phyloP scores from a whole-genome alignment of 2,797 vertebrate species.

The Scolopax bukidnonensis region DNA sequence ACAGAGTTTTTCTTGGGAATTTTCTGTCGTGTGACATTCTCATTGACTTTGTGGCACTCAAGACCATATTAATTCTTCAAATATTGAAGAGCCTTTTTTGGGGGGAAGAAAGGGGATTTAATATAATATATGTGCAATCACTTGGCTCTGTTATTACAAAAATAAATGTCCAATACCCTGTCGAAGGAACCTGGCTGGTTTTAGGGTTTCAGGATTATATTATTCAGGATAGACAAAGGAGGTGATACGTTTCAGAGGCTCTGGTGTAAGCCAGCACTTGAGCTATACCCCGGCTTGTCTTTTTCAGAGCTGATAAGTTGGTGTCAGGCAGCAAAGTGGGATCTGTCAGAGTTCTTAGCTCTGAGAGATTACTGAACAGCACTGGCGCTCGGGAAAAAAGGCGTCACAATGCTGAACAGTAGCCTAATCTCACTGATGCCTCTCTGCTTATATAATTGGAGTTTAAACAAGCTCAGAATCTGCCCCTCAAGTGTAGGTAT shows the following conservation, averaged over 20 bases:
- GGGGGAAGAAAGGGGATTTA: fast-evolving
- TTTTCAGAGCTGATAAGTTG: background rate
- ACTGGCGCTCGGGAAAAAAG: background rate
- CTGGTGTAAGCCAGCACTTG: background rate
- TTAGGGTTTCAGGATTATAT: background rate
- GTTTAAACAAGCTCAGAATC: background rate
- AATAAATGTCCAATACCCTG: background rate
- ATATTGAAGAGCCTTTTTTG: background rate
- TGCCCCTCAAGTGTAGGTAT: background rate
- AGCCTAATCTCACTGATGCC: background rate
- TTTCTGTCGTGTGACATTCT: background rate
- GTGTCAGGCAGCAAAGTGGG: background rate
- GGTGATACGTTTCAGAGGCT: background rate
- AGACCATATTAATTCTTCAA: background rate
- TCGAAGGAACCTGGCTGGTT: background rate
- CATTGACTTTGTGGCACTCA: background rate
- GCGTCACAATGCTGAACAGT: background rate
- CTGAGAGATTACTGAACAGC: background rate
- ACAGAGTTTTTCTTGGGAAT: background rate
- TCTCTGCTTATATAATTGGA: background rate
- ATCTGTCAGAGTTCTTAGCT: background rate
- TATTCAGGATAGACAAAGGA: background rate
- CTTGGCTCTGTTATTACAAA: background rate
- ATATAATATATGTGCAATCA: background rate
- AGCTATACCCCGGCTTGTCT: background rate